These are phyloP conservation scores for Amniataba percoides DNA, from an alignment of 2,797 vertebrate genomes.

Conservation along the genomic window DNA sequence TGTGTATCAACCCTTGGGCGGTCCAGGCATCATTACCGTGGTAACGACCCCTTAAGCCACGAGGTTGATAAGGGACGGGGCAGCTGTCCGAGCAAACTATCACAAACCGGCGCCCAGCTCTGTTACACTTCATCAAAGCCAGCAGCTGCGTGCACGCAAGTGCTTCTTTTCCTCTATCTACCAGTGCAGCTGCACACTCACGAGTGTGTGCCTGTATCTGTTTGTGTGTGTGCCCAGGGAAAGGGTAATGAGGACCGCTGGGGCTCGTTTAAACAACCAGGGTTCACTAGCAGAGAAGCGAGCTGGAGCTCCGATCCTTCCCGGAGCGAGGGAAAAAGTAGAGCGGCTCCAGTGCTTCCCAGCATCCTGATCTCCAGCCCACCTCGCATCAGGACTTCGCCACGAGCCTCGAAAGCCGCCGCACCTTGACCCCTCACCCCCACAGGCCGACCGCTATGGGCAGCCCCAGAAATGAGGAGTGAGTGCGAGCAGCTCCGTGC, in stretches of 20 bases:
- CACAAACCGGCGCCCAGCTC: slow-evolving; percentile 51
- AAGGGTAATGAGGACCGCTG: slow-evolving; percentile 86
- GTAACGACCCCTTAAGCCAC: slow-evolving; percentile 67
- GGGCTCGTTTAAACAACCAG: slow-evolving; percentile 83
- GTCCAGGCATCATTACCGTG: slow-evolving; percentile 65
- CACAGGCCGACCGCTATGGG: not conserved
- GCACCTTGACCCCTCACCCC: slow-evolving; percentile 17
- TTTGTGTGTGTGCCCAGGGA: slow-evolving; percentile 64
- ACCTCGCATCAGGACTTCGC: slow-evolving; percentile 41
- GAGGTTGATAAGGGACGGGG: slow-evolving; percentile 52
- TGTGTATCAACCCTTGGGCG: slow-evolving; percentile 31
- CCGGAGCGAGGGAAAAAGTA: slow-evolving; percentile 21
- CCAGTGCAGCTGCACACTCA: slow-evolving; percentile 25
- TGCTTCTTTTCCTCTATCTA: slow-evolving; percentile 29
- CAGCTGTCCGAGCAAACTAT: slow-evolving; percentile 59
- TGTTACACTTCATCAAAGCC: slow-evolving; percentile 62
- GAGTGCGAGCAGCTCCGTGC: not conserved
- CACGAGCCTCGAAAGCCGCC: slow-evolving; percentile 21
- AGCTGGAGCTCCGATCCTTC: slow-evolving; percentile 61
- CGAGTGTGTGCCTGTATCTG: slow-evolving; percentile 43
- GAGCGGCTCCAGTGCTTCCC: slow-evolving; percentile 55
- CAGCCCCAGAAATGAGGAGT: not conserved
- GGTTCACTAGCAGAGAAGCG: slow-evolving; percentile 77
- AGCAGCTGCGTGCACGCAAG: slow-evolving; percentile 50
- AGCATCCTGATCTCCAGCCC: slow-evolving; percentile 55